Evolutionary conservation across 1,140 invertebrate species (phyloP).

Genomic region (Hylyphantes graminicola): DNA sequence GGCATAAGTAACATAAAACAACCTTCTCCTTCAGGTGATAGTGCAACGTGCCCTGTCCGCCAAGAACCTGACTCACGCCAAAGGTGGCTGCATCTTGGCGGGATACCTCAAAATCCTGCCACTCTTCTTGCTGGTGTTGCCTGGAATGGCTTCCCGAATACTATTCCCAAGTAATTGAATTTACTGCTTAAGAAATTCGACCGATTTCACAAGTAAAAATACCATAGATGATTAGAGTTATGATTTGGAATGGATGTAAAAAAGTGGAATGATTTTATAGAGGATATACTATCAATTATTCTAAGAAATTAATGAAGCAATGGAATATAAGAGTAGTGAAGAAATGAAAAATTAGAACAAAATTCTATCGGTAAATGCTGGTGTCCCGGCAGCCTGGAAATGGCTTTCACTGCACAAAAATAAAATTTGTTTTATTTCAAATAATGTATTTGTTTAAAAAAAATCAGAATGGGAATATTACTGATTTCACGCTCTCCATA

Average conservation of each 20-base stretch:
- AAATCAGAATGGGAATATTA: too few relatives aligned
- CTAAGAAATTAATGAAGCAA: too few relatives aligned
- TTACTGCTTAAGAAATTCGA: background rate
- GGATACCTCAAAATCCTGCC: constrained; percentile 72
- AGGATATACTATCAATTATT: too few relatives aligned
- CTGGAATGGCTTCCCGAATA: constrained; percentile 72
- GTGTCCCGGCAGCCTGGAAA: too few relatives aligned
- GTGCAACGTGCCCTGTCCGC: constrained; percentile 72
- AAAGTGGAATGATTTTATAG: too few relatives aligned
- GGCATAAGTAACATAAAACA: background rate
- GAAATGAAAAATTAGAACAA: too few relatives aligned
- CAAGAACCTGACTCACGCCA: constrained; percentile 72
- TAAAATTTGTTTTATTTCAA: too few relatives aligned
- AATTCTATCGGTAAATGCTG: too few relatives aligned
- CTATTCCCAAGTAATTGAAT: constrained; percentile 68
- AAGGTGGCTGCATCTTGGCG: constrained; percentile 71
- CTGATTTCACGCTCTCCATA: too few relatives aligned
- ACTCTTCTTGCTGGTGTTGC: constrained; percentile 72
- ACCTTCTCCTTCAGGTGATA: constrained; percentile 68
- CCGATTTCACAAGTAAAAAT: background rate
- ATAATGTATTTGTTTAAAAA: too few relatives aligned
- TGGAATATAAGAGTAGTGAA: too few relatives aligned
- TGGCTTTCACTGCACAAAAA: too few relatives aligned
- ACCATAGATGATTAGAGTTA: constrained; percentile 16
- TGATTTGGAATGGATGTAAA: background rate